Evolutionary conservation across 2,797 vertebrate species (phyloP).

Genomic region (Pangasius djambal): DNA sequence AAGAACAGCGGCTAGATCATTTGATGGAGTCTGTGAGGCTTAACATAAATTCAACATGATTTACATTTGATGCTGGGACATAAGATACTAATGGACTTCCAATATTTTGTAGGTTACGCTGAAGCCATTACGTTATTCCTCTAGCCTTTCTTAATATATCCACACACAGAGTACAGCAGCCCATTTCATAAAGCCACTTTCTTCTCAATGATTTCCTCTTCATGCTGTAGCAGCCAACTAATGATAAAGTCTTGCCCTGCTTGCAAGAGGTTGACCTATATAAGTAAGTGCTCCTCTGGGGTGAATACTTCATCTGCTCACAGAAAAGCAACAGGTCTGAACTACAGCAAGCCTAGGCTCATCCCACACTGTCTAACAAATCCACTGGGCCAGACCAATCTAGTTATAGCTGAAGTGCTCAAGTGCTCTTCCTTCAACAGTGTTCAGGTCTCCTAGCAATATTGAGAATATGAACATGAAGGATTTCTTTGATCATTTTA

Average conservation of each 20-base stretch:
- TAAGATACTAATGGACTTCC: conserved; percentile 31
- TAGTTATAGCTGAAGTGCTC: background rate
- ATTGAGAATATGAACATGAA: background rate
- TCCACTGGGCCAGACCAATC: conserved; percentile 28
- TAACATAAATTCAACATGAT: conserved; percentile 29
- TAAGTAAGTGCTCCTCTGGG: conserved; percentile 46
- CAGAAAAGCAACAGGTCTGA: conserved; percentile 30
- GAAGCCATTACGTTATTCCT: conserved; percentile 33
- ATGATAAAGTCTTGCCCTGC: conserved; percentile 45
- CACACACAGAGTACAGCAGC: conserved; percentile 9
- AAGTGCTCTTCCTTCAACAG: background rate
- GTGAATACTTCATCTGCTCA: conserved; percentile 41
- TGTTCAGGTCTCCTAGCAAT: background rate
- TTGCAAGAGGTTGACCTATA: conserved; percentile 45
- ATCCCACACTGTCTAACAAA: conserved; percentile 32
- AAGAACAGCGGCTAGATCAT: conserved; percentile 33
- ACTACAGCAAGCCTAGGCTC: conserved; percentile 27
- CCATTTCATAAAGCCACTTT: conserved; percentile 27
- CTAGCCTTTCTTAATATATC: conserved; percentile 24
- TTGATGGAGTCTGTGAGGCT: conserved; percentile 17
- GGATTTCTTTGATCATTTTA: background rate
- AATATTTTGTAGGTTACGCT: conserved; percentile 38
- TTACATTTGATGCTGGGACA: conserved; percentile 25
- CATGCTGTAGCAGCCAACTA: conserved; percentile 10
- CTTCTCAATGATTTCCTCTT: conserved; percentile 30